phyloP scores from a whole-genome alignment of 1,140 invertebrate species.

The Sitobion miscanthi region DNA sequence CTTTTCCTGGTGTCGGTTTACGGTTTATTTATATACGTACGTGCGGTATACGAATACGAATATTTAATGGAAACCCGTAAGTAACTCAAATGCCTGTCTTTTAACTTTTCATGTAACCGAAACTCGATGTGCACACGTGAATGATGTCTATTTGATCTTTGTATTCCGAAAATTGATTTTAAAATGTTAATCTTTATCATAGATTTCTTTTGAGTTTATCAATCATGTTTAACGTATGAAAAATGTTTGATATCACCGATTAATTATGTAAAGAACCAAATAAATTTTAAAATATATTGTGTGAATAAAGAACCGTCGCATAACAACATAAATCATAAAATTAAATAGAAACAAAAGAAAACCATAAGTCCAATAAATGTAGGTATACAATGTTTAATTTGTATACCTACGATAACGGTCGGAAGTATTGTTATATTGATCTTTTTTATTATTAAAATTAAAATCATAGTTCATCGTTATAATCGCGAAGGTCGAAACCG shows the following conservation, averaged over 20 bases:
- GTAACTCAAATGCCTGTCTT: not conserved
- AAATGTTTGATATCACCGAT: not conserved
- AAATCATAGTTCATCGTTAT: not conserved
- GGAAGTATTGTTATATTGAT: not conserved
- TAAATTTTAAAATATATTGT: not conserved
- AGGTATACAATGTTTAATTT: not conserved
- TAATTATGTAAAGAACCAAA: not conserved
- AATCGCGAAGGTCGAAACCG: not conserved
- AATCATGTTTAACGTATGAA: too few species aligned
- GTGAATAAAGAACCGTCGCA: not conserved
- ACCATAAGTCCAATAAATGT: not conserved
- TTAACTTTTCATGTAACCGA: not conserved
- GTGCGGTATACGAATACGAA: not conserved
- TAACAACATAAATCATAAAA: not conserved
- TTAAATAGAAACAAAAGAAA: not conserved
- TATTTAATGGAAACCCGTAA: constrained; percentile 32
- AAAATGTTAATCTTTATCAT: not conserved
- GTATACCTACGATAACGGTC: not conserved
- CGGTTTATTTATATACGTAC: constrained; percentile 41
- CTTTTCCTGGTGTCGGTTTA: not conserved
- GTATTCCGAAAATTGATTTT: not conserved
- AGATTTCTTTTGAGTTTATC: not conserved
- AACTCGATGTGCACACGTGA: not conserved
- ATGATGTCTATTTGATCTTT: not conserved
- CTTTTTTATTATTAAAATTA: not conserved